Conservation (phyloP, 92 coral and sea anemone species). For the Blastomussa wellsi region DNA sequence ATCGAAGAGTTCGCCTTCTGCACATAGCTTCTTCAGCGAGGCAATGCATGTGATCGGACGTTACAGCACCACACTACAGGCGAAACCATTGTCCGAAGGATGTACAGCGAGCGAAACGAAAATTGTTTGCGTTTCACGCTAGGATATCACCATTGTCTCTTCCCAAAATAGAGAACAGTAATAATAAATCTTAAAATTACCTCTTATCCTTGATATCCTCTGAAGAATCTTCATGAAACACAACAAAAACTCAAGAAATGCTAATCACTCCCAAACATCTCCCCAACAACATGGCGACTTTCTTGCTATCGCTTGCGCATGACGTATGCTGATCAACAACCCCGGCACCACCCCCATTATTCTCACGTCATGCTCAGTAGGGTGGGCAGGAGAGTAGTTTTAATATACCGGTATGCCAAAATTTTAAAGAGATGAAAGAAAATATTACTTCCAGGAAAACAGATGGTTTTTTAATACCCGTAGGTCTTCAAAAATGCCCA, state of each 20-base stretch:
- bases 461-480: no score
- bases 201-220: conserved; percentile 68
- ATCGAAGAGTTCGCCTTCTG: background rate
- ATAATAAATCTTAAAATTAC: conserved; percentile 49
- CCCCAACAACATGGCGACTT: conserved; percentile 96
- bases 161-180: conserved; percentile 25
- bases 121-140: conserved; percentile 20
- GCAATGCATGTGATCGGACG: conserved; percentile 49
- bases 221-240: conserved; percentile 89
- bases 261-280: conserved; percentile 95
- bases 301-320: conserved; percentile 74
- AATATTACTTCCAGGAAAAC: no score
- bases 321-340: conserved; percentile 62
- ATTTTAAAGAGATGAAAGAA: no score
- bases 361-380: background rate
- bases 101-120: conserved; percentile 40
- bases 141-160: background rate
- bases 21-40: background rate
- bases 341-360: conserved; percentile 30
- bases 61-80: conserved; percentile 39
- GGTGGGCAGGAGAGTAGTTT: background rate
- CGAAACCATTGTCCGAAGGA: conserved; percentile 50
- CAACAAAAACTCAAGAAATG: conserved; percentile 93
- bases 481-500: no score
- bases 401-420: no score